These are phyloP conservation scores for Glomeris marginata DNA, from an alignment of 2,888 invertebrate genomes.

Conservation along the genomic window DNA sequence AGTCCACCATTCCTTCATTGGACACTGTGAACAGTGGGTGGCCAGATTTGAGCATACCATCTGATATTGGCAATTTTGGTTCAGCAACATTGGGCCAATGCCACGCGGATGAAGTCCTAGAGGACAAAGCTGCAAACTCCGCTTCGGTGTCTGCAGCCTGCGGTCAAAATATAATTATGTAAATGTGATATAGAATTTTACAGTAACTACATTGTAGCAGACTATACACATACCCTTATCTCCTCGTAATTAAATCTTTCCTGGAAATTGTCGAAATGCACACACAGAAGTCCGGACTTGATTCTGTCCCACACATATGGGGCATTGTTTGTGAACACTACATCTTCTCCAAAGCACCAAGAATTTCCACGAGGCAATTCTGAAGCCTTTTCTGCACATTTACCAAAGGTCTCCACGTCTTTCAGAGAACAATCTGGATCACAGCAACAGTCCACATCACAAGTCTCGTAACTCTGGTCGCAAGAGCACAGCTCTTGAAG, in stretches of 20 bases:
- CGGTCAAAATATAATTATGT: background rate
- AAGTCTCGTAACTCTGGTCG: constrained; percentile 37
- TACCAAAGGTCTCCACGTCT: constrained; percentile 44
- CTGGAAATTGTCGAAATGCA: constrained; percentile 8
- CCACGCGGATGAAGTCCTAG: too few relatives aligned
- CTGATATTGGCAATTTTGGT: background rate
- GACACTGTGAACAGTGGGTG: constrained; percentile 1
- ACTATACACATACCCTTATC: background rate
- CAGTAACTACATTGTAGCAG: too few relatives aligned
- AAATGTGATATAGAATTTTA: background rate
- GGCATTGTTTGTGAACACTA: constrained; percentile 5
- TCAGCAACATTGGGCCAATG: too few relatives aligned
- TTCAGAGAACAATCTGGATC: constrained; percentile 52
- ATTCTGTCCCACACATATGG: constrained; percentile 3
- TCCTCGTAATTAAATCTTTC: constrained; percentile 5
- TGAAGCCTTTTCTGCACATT: constrained; percentile 31
- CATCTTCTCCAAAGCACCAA: constrained; percentile 6
- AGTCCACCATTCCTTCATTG: background rate
- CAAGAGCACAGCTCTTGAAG: constrained; percentile 16
- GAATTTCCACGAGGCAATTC: too few relatives aligned
- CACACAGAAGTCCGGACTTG: constrained; percentile 5
- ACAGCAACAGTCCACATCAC: constrained; percentile 75
- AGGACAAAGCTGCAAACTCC: background rate
- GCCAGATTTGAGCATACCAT: constrained; percentile 6
- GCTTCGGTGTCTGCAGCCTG: background rate